Evolutionary conservation across 2,888 invertebrate species (phyloP).

Genomic region (Papilio gigon): DNA sequence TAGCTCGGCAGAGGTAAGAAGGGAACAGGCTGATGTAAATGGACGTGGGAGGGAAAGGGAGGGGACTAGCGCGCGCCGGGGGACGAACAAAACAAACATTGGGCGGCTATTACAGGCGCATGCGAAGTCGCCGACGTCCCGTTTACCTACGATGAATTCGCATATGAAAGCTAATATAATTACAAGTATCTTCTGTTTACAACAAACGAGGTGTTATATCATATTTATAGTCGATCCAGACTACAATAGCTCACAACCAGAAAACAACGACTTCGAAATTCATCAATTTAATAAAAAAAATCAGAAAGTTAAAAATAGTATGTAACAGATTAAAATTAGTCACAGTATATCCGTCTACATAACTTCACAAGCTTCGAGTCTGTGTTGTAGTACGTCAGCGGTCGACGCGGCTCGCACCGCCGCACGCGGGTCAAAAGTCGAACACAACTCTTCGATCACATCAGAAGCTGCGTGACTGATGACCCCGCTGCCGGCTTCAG

Average conservation of each 20-base stretch:
- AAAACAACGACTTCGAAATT: too few species aligned
- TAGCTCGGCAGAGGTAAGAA: slow-evolving; percentile 56
- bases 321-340: neutral
- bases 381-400: too few species aligned
- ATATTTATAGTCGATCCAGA: too few species aligned
- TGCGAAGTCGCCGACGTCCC: slow-evolving; percentile 61
- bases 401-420: slow-evolving; percentile 21
- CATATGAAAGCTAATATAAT: slow-evolving; percentile 26
- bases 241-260: too few species aligned
- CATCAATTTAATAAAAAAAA: too few species aligned
- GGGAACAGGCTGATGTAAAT: slow-evolving; percentile 42
- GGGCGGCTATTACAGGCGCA: slow-evolving; percentile 73
- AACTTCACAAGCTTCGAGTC: neutral
- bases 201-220: too few species aligned
- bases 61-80: slow-evolving; percentile 53
- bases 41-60: slow-evolving; percentile 40
- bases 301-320: neutral
- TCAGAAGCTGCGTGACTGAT: slow-evolving; percentile 52
- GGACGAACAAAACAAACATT: slow-evolving; percentile 72
- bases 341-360: neutral
- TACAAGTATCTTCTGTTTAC: neutral
- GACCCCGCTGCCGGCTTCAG: slow-evolving; percentile 51
- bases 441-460: slow-evolving; percentile 51
- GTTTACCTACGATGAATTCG: slow-evolving; percentile 55
- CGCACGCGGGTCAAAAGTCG: slow-evolving; percentile 48